Conservation (phyloP, 2,888 invertebrate genomes). For the Yponomeuta evonymella region DNA sequence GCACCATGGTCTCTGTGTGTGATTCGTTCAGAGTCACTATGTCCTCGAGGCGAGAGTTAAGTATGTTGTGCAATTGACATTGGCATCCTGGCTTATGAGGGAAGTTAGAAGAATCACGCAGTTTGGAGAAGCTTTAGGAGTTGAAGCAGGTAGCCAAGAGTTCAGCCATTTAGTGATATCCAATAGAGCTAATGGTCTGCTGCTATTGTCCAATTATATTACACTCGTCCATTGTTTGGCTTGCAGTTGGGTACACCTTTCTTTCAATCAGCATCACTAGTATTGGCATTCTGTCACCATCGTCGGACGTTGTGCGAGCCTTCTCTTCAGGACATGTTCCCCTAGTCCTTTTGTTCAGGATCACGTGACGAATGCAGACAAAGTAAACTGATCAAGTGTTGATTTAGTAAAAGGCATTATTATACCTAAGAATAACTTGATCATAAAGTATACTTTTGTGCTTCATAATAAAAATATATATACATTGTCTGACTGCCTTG, state of each 20-base stretch:
- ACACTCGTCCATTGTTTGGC: not conserved
- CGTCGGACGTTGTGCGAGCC: not conserved
- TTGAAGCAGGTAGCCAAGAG: not conserved
- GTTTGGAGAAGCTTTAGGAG: constrained; percentile 3
- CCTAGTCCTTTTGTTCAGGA: not conserved
- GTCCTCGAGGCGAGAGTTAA: constrained; percentile 8
- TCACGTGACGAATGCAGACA: not conserved
- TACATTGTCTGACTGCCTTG: too few relatives aligned
- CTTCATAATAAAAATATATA: too few relatives aligned
- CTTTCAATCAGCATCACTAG: constrained; percentile 1
- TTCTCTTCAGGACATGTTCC: not conserved
- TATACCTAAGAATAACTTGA: too few relatives aligned
- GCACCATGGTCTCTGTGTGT: constrained; percentile 53
- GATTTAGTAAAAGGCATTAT: not conserved
- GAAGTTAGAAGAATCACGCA: constrained; percentile 1
- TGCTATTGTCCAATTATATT: not conserved
- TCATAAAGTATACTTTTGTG: too few relatives aligned
- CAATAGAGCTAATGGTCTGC: not conserved
- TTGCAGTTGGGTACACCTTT: constrained; percentile 1
- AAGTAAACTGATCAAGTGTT: not conserved
- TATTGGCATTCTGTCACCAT: not conserved
- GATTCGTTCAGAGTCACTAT: constrained; percentile 24
- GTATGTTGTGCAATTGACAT: not conserved
- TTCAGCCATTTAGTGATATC: not conserved
- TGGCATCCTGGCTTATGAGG: constrained; percentile 4